Base-by-base conservation (phyloP, 1,140 invertebrate species). In the Pentalonia nigronervosa region DNA sequence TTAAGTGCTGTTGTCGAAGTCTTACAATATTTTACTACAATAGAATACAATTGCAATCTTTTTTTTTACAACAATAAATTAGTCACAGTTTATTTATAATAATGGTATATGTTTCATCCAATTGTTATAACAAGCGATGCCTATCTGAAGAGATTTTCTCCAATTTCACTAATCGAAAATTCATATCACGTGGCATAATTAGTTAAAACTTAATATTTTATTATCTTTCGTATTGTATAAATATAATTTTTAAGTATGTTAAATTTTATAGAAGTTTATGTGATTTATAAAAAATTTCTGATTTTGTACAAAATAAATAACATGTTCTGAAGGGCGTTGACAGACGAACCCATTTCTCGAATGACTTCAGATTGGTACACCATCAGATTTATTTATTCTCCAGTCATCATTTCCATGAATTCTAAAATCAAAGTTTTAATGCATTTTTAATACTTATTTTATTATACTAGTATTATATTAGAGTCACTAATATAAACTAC, bases 391-490 rank as follows among this genome's bases (percentile, higher is more conserved):
- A 11, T 8, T 94, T 97, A 98, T 97, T 98, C 97, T 95, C 98
- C 98, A 94, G 98, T 98, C 98, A 98, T 98, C 98, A 98, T 98
- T 95, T 98, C 98, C 98, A 98, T 98, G 96, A 98, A 98, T 96
- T 98, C 98, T 98, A 96, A 94, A 97, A 98, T 92, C 93, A 56
- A 89, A 89, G 11, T 47, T 86, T 47, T 47, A 86, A 67, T 67
- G 30, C 60, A n/a, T n/a, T 4, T 67, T 67, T 45, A 30, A 86
- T 47, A 84, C 23, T 45, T 41, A 25, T 45, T 83, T 83, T 41
- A 41, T 34, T 21, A 53, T 53, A 67, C 30, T 67, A n/a, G 20
- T 67, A 67, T n/a, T 67, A 6, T n/a, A n/a, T 67, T 67, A n/a
- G 14, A 67, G n/a, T 67, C 11, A n/a, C 60, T n/a, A 8, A 25